phyloP scores from a whole-genome alignment of 2,797 vertebrate genomes.

The Rhincodon typus region DNA sequence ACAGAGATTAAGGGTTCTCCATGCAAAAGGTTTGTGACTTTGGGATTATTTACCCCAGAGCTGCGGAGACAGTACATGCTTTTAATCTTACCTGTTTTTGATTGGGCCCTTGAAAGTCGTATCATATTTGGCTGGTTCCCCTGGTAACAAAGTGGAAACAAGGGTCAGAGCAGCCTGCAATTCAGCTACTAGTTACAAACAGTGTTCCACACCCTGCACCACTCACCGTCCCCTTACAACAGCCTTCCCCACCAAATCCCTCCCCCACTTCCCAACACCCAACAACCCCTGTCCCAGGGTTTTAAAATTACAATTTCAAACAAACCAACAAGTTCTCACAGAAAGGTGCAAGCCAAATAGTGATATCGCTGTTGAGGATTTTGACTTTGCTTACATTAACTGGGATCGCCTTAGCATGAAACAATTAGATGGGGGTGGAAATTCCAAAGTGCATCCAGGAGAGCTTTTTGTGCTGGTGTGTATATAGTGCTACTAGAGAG shows the following conservation, averaged over 20 bases:
- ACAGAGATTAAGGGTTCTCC: not conserved
- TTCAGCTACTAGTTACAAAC: not conserved
- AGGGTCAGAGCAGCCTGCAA: not conserved
- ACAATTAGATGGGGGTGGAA: no score
- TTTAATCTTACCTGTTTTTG: constrained; percentile 59
- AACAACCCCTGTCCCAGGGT: no score
- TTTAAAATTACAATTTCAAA: not conserved
- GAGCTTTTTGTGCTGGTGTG: no score
- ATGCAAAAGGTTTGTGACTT: not conserved
- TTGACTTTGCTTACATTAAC: no score
- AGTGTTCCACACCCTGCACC: not conserved
- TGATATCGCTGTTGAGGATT: no score
- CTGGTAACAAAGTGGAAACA: constrained; percentile 48
- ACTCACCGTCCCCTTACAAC: not conserved
- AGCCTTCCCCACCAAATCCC: no score
- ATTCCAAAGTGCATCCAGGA: no score
- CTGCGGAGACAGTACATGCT: not conserved
- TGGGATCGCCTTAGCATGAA: no score
- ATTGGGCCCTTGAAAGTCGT: constrained; percentile 71
- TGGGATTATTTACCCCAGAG: not conserved
- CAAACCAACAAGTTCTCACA: no score
- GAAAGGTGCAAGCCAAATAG: no score
- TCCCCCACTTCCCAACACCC: no score
- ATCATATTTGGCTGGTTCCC: constrained; percentile 63
- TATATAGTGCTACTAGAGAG: no score